Base-by-base conservation (phyloP, 1,140 invertebrate genomes). In the Galleria mellonella region DNA sequence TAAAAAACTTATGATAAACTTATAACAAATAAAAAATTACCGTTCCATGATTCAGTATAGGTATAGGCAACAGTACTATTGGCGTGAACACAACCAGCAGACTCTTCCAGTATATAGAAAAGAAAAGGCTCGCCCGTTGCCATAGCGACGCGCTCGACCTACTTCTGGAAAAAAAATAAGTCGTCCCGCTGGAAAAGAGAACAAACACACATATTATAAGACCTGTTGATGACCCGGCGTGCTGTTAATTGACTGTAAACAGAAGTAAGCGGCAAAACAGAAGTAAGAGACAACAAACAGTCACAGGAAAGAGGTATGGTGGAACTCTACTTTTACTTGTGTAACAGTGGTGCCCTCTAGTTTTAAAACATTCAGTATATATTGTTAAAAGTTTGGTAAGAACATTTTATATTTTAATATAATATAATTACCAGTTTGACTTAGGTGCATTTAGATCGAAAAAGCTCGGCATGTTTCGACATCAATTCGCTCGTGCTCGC, bases 61-160 rank as follows among this genome's bases (percentile, higher is more conserved):
- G 87, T 35, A 92, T 69, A 5, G 91, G 91, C 38, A 91, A 62
- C 35, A 91, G 74, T 12, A 91, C 28, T 6, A 92, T 41, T 1
- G 91, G 91, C 61, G 90, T 89, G 12, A 91, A 10, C 13, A 92
- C 84, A 10, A 91, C 87, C 5, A 92, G 68, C 0, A 91, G 55
- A 3, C 89, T 89, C 60, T 88, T 90, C 91, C 91, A 92, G 54
- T 92, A 92, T 13, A 87, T 79, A 14, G 77, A 79, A 17, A 79
- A 47, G 48, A 86, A 87, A 42, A 87, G 42, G 3, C 60, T 69
- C 10, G 86, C 44, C 33, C 83, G 58, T 40, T 74, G 83, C 44
- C 66, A 48, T 50, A 82, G 29, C n/a, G 83, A 64, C 9, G 83
- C 78, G 38, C 63, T 72, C 0, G 74, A 59, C 15, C 72, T 59